A percentile compares a stretch with the other conserved stretches of the same genome.
Conservation (phyloP, 2,888 invertebrate species). For the Pandemis cinnamomeana region DNA sequence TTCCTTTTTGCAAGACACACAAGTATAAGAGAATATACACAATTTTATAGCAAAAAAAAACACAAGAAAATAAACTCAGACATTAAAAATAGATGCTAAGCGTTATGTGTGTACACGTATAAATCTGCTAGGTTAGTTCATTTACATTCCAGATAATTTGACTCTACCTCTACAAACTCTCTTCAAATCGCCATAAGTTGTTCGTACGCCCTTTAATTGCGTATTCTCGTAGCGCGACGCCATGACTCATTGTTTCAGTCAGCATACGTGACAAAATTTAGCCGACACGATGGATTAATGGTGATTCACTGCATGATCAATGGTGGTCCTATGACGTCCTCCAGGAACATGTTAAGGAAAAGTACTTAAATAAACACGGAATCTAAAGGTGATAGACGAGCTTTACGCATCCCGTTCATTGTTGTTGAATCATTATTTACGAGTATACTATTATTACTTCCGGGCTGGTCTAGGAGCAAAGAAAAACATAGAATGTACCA, state of each 20-base stretch:
- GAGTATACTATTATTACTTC: no score
- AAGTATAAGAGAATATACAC: no score
- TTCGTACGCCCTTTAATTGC: conserved; percentile 5
- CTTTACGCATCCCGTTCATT: conserved; percentile 23
- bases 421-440: conserved; percentile 22
- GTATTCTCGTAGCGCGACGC: conserved; percentile 9
- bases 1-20: no score
- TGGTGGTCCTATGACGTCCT: conserved; percentile 21
- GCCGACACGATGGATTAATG: conserved; percentile 27
- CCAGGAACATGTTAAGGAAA: conserved; percentile 15
- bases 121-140: no score
- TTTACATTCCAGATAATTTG: background rate
- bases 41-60: no score
- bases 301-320: conserved; percentile 32
- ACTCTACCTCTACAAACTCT: background rate
- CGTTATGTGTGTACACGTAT: no score
- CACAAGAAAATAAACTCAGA: no score
- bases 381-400: background rate
- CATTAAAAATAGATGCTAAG: no score
- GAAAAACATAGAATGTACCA: no score
- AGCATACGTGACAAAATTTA: conserved; percentile 46
- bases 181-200: background rate
- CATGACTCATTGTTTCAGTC: conserved; percentile 42
- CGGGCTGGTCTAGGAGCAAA: no score
- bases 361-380: conserved; percentile 31